Evolutionary conservation across 1,140 invertebrate species (phyloP), one percentile per base, ranked within the genome.

Genomic region (Pectinophora gossypiella): DNA sequence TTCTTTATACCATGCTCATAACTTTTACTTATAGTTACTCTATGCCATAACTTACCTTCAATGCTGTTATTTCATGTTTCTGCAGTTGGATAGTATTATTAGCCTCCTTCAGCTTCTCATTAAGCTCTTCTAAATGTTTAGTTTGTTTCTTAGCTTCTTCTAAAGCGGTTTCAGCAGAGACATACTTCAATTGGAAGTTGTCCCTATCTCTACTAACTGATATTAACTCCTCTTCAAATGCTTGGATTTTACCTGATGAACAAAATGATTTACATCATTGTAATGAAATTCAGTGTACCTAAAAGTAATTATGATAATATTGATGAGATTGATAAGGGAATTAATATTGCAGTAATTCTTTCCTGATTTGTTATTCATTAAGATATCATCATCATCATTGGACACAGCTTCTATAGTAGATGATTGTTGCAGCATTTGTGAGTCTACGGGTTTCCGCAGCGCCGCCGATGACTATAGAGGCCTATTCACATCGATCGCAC

Each of bases 161-260:
- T 19, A 83, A 49, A 7, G 70, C 65, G 10, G 67, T 65, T 36
- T 86, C 83, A 19, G 81, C 77, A 0, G 83, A 86, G 13, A 85
- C 83, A 68, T 73, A 85, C 43, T 86, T 86, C 5, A 86, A 48
- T 54, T 85, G 83, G 59, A 65, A 86, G 49, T 72, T 81, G 45
- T 86, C 83, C 56, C 81, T 66, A 4, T 86, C 83, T 18, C 83
- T 59, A 56, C 74, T 84, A 0, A 83, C 72, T 46, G 79, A 64
- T 59, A 86, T 83, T 43, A 86, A 68, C 59, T 86, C 83, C 48
- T 84, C 83, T 68, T 86, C 83, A 62, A 85, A 86, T 16, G 80
- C 80, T 68, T 81, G 70, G 23, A 82, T 63, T 68, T 80, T 86
- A 48, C 64, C 83, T 86, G 48, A n/a, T n/a, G n/a, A 13, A 71